phyloP scores from a whole-genome alignment of 2,113 vertebrate genomes.

The Malaclemys terrapin region DNA sequence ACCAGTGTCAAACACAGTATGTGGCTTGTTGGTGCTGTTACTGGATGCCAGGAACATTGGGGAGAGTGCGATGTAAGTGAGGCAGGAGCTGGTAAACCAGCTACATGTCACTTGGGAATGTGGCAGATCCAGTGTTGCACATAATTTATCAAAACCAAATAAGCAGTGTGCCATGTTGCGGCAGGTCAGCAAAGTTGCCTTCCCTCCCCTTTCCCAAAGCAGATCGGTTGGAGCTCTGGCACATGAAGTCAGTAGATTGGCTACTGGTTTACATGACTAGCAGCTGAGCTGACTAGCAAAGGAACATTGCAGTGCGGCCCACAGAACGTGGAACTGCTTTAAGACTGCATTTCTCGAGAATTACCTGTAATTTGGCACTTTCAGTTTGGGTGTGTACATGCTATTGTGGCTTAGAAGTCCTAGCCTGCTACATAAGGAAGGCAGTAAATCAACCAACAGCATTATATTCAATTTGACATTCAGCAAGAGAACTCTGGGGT shows the following conservation, averaged over 20 bases:
- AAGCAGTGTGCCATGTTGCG: background rate
- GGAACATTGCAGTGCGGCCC: background rate
- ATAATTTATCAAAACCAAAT: background rate
- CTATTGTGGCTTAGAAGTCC: background rate
- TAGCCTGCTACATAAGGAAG: background rate
- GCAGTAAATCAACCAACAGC: background rate
- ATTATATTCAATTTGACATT: background rate
- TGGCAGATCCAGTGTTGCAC: background rate
- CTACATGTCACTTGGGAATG: background rate
- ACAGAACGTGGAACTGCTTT: background rate
- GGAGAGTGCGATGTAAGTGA: background rate
- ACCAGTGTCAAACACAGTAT: background rate
- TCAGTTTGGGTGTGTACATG: background rate
- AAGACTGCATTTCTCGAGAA: background rate
- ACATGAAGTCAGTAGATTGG: background rate
- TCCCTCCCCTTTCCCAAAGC: accelerated
- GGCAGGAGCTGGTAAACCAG: background rate
- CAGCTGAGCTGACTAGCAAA: background rate
- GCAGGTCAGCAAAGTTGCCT: background rate
- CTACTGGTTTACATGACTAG: background rate
- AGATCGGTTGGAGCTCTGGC: background rate
- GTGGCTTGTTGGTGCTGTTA: background rate
- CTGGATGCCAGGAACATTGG: background rate
- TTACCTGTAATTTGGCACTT: background rate
- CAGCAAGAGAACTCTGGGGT: background rate